Evolutionary conservation across 2,888 invertebrate species (phyloP).

Genomic region (Drosophila anomelani): DNA sequence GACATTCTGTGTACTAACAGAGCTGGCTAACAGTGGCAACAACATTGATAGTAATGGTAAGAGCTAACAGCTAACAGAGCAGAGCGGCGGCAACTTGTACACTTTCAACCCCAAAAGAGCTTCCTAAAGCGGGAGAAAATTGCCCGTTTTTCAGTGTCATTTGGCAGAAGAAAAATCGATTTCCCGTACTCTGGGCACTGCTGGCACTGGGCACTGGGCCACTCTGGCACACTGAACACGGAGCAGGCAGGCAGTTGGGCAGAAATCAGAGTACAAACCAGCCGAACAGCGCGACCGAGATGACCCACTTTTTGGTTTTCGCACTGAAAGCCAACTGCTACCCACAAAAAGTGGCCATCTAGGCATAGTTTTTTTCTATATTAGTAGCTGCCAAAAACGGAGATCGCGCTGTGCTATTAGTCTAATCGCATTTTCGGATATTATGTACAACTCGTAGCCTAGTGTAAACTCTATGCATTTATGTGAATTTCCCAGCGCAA

Average conservation of each 20-base stretch:
- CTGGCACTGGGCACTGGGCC: slow-evolving; percentile 59
- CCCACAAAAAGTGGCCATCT: slow-evolving; percentile 58
- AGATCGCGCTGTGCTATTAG: slow-evolving; percentile 31
- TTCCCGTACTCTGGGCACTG: slow-evolving; percentile 58
- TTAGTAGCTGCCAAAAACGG: slow-evolving; percentile 54
- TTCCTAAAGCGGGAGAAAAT: slow-evolving; percentile 59
- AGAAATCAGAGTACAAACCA: slow-evolving; percentile 82
- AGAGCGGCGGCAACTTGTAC: slow-evolving; percentile 31
- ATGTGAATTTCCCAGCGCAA: slow-evolving; percentile 72
- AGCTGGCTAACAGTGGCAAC: background rate
- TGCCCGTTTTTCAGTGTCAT: slow-evolving; percentile 78
- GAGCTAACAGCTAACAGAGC: slow-evolving; percentile 17
- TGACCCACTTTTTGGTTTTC: slow-evolving; percentile 84
- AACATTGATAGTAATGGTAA: slow-evolving; percentile 10
- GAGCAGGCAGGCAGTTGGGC: slow-evolving; percentile 66
- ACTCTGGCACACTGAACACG: slow-evolving; percentile 55
- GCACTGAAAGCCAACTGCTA: slow-evolving; percentile 80
- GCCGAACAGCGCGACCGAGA: slow-evolving; percentile 83
- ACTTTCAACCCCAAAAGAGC: slow-evolving; percentile 63
- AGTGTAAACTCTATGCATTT: slow-evolving; percentile 80
- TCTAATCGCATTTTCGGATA: slow-evolving; percentile 57
- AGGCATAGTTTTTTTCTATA: slow-evolving; percentile 70
- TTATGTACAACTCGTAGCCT: slow-evolving; percentile 61
- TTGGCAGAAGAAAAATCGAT: slow-evolving; percentile 83
- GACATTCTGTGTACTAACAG: slow-evolving; percentile 2